These are phyloP conservation scores for Mesembrinibis cayennensis DNA, from an alignment of 2,113 vertebrate genomes.

Conservation along the genomic window DNA sequence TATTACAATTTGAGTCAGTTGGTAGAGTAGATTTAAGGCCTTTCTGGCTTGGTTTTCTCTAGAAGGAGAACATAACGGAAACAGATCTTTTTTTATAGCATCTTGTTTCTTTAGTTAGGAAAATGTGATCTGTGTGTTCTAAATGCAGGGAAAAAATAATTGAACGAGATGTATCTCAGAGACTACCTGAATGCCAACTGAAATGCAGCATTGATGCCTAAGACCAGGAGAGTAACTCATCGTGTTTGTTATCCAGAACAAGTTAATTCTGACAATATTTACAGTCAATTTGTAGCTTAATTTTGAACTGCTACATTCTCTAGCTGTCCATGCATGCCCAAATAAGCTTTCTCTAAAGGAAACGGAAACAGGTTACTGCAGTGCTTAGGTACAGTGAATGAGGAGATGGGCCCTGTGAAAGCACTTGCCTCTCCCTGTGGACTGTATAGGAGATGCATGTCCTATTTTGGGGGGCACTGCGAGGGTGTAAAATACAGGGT, in stretches of 20 bases:
- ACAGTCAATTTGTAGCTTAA: neutral
- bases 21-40: neutral
- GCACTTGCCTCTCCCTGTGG: neutral
- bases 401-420: neutral
- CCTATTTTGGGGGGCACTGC: neutral
- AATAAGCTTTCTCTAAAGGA: fast-evolving
- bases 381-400: neutral
- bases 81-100: neutral
- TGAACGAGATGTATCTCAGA: neutral
- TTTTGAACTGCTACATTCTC: neutral
- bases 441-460: neutral
- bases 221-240: neutral
- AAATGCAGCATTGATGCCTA: neutral
- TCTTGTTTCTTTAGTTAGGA: neutral
- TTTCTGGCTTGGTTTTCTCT: neutral
- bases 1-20: neutral
- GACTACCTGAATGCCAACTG: neutral
- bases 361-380: fast-evolving
- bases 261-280: neutral
- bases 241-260: neutral
- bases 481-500: neutral
- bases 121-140: neutral
- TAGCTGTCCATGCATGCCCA: neutral
- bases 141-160: neutral
- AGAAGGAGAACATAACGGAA: neutral